phyloP scores from a whole-genome alignment of 2,888 invertebrate species.

The Drosophila kanekoi region DNA sequence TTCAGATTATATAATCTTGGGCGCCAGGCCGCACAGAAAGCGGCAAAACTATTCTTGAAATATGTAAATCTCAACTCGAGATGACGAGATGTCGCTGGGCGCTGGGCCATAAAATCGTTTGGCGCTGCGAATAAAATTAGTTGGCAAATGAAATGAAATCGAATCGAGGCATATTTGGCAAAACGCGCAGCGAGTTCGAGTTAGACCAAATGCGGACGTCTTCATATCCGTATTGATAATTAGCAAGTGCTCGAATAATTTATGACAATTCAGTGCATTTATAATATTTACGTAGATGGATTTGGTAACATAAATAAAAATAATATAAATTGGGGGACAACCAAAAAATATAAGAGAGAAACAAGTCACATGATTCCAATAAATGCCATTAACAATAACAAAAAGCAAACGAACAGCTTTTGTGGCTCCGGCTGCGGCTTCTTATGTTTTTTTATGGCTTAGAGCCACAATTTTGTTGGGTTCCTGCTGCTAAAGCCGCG shows the following conservation, averaged over 20 bases:
- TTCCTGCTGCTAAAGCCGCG: constrained; percentile 61
- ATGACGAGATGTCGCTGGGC: too few relatives aligned
- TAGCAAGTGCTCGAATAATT: constrained; percentile 60
- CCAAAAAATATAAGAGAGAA: constrained; percentile 18
- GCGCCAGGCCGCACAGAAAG: constrained; percentile 58
- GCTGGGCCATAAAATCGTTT: constrained; percentile 21
- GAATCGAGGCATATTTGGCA: constrained; percentile 15
- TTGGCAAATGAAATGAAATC: constrained; percentile 19
- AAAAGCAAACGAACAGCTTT: constrained; percentile 71
- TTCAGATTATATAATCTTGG: constrained; percentile 40
- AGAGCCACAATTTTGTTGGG: constrained; percentile 22
- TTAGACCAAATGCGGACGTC: constrained; percentile 20
- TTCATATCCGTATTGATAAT: constrained; percentile 63
- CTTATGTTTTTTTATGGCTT: constrained; percentile 16
- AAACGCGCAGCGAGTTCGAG: constrained; percentile 16
- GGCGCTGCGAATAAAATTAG: constrained; percentile 25
- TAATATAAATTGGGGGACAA: neutral
- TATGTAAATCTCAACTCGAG: constrained; percentile 9
- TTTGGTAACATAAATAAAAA: constrained; percentile 25
- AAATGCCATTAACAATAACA: constrained; percentile 37
- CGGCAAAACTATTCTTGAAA: constrained; percentile 36
- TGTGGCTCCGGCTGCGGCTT: constrained; percentile 8
- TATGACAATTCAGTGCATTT: constrained; percentile 61
- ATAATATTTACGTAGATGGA: constrained; percentile 38
- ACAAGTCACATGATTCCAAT: constrained; percentile 66